Conservation (phyloP, 2,113 vertebrate genomes). For the Lutjanus erythropterus region DNA sequence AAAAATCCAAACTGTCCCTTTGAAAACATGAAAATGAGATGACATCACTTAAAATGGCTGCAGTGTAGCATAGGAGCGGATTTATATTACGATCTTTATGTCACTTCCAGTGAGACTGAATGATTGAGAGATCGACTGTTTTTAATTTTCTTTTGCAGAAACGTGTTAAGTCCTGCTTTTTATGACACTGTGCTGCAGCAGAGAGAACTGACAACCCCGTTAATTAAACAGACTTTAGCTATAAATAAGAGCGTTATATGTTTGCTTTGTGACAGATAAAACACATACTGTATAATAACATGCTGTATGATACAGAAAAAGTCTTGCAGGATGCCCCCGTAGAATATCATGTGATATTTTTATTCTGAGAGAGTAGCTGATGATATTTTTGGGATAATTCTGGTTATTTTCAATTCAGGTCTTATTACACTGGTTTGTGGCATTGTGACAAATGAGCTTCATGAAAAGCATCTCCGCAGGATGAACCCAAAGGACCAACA, state of each 20-base stretch:
- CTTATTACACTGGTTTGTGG: constrained; percentile 6
- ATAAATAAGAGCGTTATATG: background rate
- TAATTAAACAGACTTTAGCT: background rate
- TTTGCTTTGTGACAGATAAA: background rate
- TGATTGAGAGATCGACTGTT: constrained; percentile 1
- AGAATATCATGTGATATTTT: background rate
- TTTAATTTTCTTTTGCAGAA: constrained; percentile 17
- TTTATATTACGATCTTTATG: constrained; percentile 12
- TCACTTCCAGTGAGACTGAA: constrained; percentile 1
- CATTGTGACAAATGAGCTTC: background rate
- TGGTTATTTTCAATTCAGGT: constrained; percentile 13
- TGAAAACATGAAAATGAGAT: constrained; percentile 12
- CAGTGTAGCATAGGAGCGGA: constrained; percentile 2
- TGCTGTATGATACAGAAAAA: background rate
- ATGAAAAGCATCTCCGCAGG: constrained; percentile 1
- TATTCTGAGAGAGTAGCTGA: background rate
- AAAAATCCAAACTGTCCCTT: too few relatives aligned
- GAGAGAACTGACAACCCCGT: background rate
- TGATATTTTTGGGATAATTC: background rate
- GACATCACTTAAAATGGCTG: constrained; percentile 1
- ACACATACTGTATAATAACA: background rate
- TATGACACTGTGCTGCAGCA: background rate
- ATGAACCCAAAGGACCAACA: background rate
- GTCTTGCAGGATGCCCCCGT: background rate
- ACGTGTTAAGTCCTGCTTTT: background rate